These are phyloP conservation scores for Idaea dimidiata DNA, from an alignment of 2,888 invertebrate genomes.

Conservation along the genomic window DNA sequence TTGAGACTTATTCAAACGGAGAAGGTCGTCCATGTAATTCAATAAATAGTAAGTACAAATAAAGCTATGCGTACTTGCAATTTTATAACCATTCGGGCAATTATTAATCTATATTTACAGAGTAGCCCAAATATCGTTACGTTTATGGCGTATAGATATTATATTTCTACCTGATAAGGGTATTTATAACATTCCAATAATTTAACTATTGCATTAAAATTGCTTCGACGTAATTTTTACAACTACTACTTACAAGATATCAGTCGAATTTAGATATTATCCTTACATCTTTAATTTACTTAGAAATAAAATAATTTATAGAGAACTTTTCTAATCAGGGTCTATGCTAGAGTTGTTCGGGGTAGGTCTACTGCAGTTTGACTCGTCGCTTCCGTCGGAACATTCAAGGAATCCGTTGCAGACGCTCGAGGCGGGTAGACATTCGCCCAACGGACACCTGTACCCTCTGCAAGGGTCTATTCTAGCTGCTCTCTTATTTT, in stretches of 20 bases:
- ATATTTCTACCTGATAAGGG: not conserved
- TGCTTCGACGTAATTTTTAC: constrained; percentile 28
- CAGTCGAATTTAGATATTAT: constrained; percentile 70
- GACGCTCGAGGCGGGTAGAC: constrained; percentile 84
- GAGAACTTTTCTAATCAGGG: constrained; percentile 49
- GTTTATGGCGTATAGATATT: constrained; percentile 44
- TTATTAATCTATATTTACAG: constrained; percentile 67
- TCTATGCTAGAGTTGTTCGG: constrained; percentile 52
- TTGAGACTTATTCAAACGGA: constrained; percentile 63
- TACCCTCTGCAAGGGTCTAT: constrained; percentile 83
- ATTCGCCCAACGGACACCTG: constrained; percentile 88
- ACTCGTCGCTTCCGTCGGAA: constrained; percentile 87
- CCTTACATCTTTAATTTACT: constrained; percentile 60
- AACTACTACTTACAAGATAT: constrained; percentile 70
- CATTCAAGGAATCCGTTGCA: constrained; percentile 91
- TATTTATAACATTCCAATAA: constrained; percentile 19
- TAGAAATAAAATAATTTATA: constrained; percentile 40
- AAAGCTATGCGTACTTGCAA: constrained; percentile 29
- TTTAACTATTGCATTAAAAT: constrained; percentile 23
- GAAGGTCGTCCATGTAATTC: constrained; percentile 70
- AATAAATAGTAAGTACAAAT: constrained; percentile 66
- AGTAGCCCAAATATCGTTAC: constrained; percentile 45
- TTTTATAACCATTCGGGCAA: constrained; percentile 42
- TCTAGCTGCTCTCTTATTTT: constrained; percentile 55
- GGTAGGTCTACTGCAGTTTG: constrained; percentile 71